Base-by-base conservation (phyloP, 2,113 vertebrate genomes). In the Cololabis saira region DNA sequence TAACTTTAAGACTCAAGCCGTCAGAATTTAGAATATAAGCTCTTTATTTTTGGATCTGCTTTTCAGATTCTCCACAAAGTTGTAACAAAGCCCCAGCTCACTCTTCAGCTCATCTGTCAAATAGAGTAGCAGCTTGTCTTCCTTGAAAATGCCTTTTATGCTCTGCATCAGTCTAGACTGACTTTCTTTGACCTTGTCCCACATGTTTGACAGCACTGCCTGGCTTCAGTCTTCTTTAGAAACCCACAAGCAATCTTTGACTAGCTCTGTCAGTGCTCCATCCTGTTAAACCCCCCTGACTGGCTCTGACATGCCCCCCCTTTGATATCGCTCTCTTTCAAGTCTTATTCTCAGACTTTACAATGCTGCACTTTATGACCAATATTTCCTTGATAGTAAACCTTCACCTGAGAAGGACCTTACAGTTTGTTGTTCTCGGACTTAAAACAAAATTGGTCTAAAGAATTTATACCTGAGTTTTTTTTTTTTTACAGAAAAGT, bases 21-120 rank as follows among this genome's bases (percentile, higher is more conserved):
- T 73, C 66, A 68, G 56, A 50, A 57, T 66, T n/a, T 9, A 47
- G 45, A 41, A 59, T 40, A n/a, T 86, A 75, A 85, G 73, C 84
- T 71, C 67, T 82, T 76, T 85, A 85, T 82, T 83, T 76, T 82
- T 66, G 64, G 70, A 56, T 68, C 64, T 76, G 70, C 65, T 65
- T 83, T 71, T 82, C 53, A 66, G 62, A 47, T 83, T 72, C 61
- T 62, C 54, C 19, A 56, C 71, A 84, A 81, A 86, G 76, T 67
- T 54, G n/a, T 21, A 12, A 62, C 74, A 84, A 86, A 84, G 71
- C 83, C 69, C 56, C 41, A 84, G 76, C 81, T 58, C 48, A 19
- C 44, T 67, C 58, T 50, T 69, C 61, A 61, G 77, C 68, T 77
- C 72, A 67, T 42, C 75, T 69, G 62, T 65, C 30, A 66, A 49